Conservation (phyloP, 2,888 invertebrate species). For the Pandemis cinnamomeana region DNA sequence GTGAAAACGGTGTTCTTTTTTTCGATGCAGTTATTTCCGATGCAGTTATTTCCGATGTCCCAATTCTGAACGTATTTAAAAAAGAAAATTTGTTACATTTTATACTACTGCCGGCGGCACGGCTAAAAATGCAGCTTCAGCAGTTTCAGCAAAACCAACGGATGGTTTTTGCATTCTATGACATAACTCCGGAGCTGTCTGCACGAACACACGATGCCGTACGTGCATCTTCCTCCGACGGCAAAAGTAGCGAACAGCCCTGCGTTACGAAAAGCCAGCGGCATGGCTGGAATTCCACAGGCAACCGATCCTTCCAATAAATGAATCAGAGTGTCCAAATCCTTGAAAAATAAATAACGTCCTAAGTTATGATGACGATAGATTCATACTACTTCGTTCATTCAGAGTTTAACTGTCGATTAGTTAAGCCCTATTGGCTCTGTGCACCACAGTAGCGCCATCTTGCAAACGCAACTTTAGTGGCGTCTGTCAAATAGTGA, state of each 20-base stretch:
- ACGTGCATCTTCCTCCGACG: slow-evolving; percentile 95
- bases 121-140: slow-evolving; percentile 93
- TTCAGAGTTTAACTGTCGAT: too few relatives aligned
- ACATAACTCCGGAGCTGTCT: slow-evolving; percentile 92
- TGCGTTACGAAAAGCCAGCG: slow-evolving; percentile 92
- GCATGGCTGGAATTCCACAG: slow-evolving; percentile 99
- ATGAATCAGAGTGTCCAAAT: slow-evolving; percentile 95
- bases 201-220: slow-evolving; percentile 98
- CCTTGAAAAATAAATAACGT: slow-evolving; percentile 84
- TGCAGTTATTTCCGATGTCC: too few relatives aligned
- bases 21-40: too few relatives aligned
- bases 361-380: too few relatives aligned
- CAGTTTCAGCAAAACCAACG: slow-evolving; percentile 95
- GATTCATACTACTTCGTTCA: too few relatives aligned
- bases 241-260: slow-evolving; percentile 94
- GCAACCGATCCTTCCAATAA: slow-evolving; percentile 98
- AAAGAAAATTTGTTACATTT: too few relatives aligned
- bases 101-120: slow-evolving; percentile 86
- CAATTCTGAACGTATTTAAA: too few relatives aligned
- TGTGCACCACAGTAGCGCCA: too few relatives aligned
- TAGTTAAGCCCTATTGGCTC: too few relatives aligned
- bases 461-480: too few relatives aligned
- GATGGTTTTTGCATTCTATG: slow-evolving; percentile 91
- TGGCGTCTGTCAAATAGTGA: too few relatives aligned
- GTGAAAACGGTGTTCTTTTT: too few relatives aligned